These are phyloP conservation scores for Gari tellinella DNA, from an alignment of 2,888 invertebrate genomes.

Conservation along the genomic window DNA sequence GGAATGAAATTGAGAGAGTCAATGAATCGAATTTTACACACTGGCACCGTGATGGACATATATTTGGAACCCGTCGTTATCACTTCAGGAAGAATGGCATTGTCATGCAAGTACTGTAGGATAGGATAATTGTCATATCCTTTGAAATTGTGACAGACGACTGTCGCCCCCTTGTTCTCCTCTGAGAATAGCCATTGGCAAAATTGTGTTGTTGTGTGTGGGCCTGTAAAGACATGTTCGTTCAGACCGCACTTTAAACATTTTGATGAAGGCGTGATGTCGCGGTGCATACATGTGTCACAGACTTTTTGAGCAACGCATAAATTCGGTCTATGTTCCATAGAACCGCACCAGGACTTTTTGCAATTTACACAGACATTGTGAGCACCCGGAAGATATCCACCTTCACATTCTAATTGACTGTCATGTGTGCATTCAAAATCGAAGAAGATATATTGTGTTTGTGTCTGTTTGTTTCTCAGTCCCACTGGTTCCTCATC, in stretches of 20 bases:
- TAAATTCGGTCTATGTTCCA: conserved; percentile 43
- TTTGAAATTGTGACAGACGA: conserved; percentile 52
- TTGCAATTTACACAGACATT: conserved; percentile 41
- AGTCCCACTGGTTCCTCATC: not conserved
- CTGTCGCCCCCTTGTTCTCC: conserved; percentile 30
- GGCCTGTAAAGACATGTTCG: conserved; percentile 34
- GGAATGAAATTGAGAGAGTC: conserved; percentile 42
- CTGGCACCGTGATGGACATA: conserved; percentile 31
- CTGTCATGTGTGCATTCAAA: conserved; percentile 40
- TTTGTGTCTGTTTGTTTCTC: not conserved
- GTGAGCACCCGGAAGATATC: conserved; percentile 9
- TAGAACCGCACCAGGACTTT: conserved; percentile 44
- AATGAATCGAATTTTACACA: conserved; percentile 29
- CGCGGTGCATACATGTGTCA: conserved; percentile 22
- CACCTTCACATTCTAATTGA: conserved; percentile 21
- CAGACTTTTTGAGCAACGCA: conserved; percentile 52
- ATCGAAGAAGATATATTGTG: conserved; percentile 37
- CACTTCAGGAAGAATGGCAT: conserved; percentile 37
- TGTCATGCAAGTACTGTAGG: conserved; percentile 25
- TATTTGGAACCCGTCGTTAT: conserved; percentile 40
- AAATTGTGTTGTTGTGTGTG: conserved; percentile 30
- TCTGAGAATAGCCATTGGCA: conserved; percentile 54
- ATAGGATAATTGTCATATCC: conserved; percentile 42
- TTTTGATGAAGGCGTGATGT: conserved; percentile 13
- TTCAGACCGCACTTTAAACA: conserved; percentile 43